phyloP scores from a whole-genome alignment of 2,113 vertebrate genomes.

The Junco hyemalis region DNA sequence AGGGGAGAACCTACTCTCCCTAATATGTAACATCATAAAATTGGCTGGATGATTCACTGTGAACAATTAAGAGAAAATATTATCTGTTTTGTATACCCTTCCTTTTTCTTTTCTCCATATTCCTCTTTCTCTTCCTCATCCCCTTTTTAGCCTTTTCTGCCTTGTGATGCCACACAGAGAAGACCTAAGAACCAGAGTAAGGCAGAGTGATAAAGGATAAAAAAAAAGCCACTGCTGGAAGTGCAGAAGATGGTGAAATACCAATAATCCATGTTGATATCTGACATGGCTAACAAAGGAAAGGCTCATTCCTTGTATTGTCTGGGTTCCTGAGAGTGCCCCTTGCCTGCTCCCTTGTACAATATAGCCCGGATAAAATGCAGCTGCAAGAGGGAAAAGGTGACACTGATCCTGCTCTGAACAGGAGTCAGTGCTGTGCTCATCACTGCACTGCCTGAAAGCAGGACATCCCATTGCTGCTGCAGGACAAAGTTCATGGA shows the following conservation, averaged over 20 bases:
- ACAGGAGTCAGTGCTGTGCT: background rate
- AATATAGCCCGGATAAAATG: background rate
- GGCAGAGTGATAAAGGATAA: background rate
- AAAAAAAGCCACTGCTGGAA: background rate
- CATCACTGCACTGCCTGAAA: background rate
- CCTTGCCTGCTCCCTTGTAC: background rate
- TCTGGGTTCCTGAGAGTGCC: background rate
- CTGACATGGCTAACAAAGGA: background rate
- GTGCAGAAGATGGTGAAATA: background rate
- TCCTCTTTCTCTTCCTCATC: conserved; percentile 40
- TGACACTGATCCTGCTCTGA: background rate
- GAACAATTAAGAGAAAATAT: background rate
- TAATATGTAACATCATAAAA: background rate
- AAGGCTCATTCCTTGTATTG: background rate
- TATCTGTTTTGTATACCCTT: background rate
- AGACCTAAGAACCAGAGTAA: background rate
- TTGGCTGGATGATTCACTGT: background rate
- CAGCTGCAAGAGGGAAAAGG: background rate
- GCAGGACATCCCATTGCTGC: background rate
- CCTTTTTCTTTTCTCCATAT: conserved; percentile 19
- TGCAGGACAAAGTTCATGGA: conserved; percentile 27
- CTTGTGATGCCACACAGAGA: background rate
- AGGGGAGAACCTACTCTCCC: background rate
- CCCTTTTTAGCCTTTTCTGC: background rate
- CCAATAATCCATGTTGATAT: background rate